These are phyloP conservation scores for Amblyornis subalaris DNA, from an alignment of 2,113 vertebrate genomes.

Conservation along the genomic window DNA sequence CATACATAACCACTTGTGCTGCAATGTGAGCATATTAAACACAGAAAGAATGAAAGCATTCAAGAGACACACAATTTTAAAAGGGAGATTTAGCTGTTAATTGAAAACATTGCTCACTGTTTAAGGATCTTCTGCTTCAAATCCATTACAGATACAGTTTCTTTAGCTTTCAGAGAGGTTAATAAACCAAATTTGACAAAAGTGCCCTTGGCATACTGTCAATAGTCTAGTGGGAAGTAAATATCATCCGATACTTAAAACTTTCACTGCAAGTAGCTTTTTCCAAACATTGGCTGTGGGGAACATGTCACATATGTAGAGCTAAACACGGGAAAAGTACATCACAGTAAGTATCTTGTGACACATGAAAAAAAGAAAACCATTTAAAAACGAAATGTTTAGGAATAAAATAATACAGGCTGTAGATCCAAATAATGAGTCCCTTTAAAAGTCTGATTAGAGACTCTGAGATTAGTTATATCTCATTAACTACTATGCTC, in stretches of 20 bases:
- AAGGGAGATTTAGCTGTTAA: background rate
- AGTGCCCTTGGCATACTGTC: background rate
- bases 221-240: background rate
- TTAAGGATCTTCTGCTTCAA: background rate
- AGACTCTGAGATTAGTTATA: background rate
- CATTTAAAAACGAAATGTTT: background rate
- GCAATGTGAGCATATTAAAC: background rate
- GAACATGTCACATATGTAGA: background rate
- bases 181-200: background rate
- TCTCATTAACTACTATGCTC: background rate
- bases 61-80: background rate
- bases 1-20: background rate
- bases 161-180: background rate
- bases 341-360: background rate
- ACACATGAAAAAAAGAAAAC: background rate
- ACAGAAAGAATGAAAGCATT: background rate
- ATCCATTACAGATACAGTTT: background rate
- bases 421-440: background rate
- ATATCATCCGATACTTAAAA: background rate
- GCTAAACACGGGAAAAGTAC: background rate
- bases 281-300: background rate
- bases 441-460: background rate
- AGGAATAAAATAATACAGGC: background rate
- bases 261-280: background rate
- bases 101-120: background rate